Evolutionary conservation across 2,797 vertebrate genomes (phyloP).

Genomic region (Synaphobranchus kaupii): DNA sequence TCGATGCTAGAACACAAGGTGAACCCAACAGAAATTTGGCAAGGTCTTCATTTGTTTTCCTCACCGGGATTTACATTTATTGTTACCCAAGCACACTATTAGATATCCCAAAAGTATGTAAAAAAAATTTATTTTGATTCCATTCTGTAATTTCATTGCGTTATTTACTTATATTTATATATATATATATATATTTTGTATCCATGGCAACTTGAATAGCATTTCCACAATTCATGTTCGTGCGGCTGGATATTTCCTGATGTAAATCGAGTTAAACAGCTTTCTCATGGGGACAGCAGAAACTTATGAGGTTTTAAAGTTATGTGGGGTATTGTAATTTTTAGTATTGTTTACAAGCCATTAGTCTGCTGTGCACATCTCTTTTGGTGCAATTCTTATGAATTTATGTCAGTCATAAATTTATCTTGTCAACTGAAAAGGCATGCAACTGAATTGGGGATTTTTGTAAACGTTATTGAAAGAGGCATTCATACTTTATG

Average conservation of each 20-base stretch:
- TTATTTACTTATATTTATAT: neutral
- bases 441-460: constrained; percentile 4
- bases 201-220: neutral
- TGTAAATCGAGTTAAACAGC: neutral
- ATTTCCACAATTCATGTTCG: neutral
- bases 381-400: neutral
- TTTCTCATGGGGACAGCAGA: neutral
- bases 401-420: neutral
- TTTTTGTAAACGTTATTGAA: constrained; percentile 13
- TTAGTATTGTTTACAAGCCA: neutral
- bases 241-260: neutral
- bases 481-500: neutral
- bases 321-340: too few species aligned
- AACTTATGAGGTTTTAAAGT: too few species aligned
- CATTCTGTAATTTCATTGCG: neutral
- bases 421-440: neutral
- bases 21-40: neutral
- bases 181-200: too few species aligned
- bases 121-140: neutral
- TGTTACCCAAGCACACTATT: too few species aligned
- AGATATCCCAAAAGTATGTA: too few species aligned
- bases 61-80: neutral
- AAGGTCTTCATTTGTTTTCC: neutral
- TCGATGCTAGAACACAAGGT: neutral
- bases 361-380: neutral